These are phyloP conservation scores for Nothoprocta pentlandii DNA, from an alignment of 2,113 vertebrate genomes.

Conservation along the genomic window DNA sequence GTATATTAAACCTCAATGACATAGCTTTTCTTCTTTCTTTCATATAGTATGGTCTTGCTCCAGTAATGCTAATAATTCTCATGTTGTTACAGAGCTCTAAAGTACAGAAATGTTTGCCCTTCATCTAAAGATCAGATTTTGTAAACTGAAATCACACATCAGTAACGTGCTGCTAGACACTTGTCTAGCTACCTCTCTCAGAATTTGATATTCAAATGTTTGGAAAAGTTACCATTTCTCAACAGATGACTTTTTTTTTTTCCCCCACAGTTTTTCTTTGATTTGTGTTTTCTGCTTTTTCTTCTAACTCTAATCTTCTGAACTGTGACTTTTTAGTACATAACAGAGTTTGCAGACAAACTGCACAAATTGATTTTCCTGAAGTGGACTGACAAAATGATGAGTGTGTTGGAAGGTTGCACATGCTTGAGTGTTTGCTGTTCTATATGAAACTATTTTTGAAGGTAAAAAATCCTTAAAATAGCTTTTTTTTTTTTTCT, in stretches of 20 bases:
- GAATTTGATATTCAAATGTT: fast-evolving
- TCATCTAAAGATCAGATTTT: not conserved
- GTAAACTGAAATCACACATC: not conserved
- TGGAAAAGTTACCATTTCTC: fast-evolving
- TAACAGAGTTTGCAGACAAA: conserved; percentile 6
- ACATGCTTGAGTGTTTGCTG: conserved; percentile 11
- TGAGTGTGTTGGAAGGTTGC: conserved; percentile 27
- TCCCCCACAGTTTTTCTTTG: not conserved
- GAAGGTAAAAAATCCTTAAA: not conserved
- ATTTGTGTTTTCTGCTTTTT: not conserved
- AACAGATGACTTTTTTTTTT: not conserved
- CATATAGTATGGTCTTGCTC: fast-evolving
- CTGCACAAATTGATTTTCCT: conserved; percentile 46
- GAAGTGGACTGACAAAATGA: conserved; percentile 50
- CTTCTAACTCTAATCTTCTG: not conserved
- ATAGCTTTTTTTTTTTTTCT: not conserved
- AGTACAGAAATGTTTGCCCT: not conserved
- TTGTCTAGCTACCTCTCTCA: not conserved
- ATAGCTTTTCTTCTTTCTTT: fast-evolving
- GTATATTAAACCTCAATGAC: not conserved
- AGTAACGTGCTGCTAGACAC: fast-evolving
- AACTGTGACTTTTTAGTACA: not conserved
- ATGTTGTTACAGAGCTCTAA: fast-evolving
- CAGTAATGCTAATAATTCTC: not conserved
- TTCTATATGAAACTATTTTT: not conserved